Evolutionary conservation across 92 coral and sea anemone species (phyloP), one percentile per base, ranked within the genome.

Genomic region (Virgularia gustaviana): DNA sequence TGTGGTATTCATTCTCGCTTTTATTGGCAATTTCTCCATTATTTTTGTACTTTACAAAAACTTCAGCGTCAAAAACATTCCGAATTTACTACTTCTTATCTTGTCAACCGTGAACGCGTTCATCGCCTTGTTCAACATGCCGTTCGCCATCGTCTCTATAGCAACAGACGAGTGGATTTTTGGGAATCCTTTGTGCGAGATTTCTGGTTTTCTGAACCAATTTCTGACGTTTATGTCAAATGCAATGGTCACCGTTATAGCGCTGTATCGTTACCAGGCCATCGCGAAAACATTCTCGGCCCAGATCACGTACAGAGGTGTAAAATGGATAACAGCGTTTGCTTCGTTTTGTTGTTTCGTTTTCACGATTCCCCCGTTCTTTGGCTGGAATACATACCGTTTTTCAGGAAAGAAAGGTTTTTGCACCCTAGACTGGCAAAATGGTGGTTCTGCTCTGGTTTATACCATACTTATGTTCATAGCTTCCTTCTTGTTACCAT

Each of bases 321-420:
- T 96, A 57, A 85, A 78, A 56, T 57, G 59, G 64, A 82, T 92
- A 33, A 82, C 85, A 43, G 85, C 80, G 6, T 89, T 89, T 65
- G 85, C 88, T n/a, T 92, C 96, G 96, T 88, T 89, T 34, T 76
- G 83, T 1, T 71, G 94, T 0, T 63, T 82, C 9, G 75, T 88
- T 20, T 79, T 82, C 12, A 75, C 87, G 29, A 25, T 76, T 11
- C 94, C 96, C 6, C 98, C 98, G 0, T 34, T 92, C 23, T 62
- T 89, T 29, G 98, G 94, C 3, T 92, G 98, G 98, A 89, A 77
- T 37, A 74, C 77, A 43, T 89, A 92, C 75, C 78, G 61, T 19
- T 92, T 83, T 34, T 84, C 89, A 2, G 77, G 77, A 0, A 88
- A 84, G 7, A 89, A 89, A 75, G 98, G 88, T 2, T 85, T 62